These are phyloP conservation scores for Paratrypauchen microcephalus DNA, from an alignment of 2,797 vertebrate species.

Conservation along the genomic window DNA sequence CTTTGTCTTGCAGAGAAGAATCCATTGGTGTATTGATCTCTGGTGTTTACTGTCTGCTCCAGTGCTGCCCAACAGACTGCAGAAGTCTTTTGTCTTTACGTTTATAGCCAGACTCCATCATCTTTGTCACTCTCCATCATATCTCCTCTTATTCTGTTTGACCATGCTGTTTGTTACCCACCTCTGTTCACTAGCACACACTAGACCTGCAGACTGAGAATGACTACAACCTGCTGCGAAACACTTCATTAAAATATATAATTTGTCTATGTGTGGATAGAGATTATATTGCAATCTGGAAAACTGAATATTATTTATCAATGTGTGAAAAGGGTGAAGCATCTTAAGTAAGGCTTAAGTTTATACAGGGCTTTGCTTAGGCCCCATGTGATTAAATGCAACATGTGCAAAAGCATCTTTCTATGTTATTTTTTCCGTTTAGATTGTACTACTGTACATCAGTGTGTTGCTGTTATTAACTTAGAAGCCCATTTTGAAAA, in stretches of 20 bases:
- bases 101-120: slow-evolving; percentile 52
- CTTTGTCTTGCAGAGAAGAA: slow-evolving; percentile 37
- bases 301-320: too few species aligned
- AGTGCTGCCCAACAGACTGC: slow-evolving; percentile 24
- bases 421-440: not conserved
- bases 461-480: not conserved
- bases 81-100: slow-evolving; percentile 43
- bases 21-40: slow-evolving; percentile 50
- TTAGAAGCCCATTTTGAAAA: not conserved
- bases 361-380: too few species aligned
- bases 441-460: not conserved
- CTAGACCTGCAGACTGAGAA: slow-evolving; percentile 32
- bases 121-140: slow-evolving; percentile 33
- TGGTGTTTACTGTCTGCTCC: slow-evolving; percentile 31
- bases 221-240: not conserved
- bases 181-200: slow-evolving; percentile 5
- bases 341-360: too few species aligned
- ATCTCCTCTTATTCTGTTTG: slow-evolving; percentile 4
- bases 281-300: too few species aligned
- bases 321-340: too few species aligned
- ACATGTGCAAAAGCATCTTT: not conserved
- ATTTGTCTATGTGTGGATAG: not conserved
- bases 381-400: not conserved
- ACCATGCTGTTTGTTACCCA: slow-evolving; percentile 4
- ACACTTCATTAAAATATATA: not conserved